Evolutionary conservation across 2,888 invertebrate genomes (phyloP), one percentile per base, ranked within the genome.

Genomic region (Drosophila villosipedis): DNA sequence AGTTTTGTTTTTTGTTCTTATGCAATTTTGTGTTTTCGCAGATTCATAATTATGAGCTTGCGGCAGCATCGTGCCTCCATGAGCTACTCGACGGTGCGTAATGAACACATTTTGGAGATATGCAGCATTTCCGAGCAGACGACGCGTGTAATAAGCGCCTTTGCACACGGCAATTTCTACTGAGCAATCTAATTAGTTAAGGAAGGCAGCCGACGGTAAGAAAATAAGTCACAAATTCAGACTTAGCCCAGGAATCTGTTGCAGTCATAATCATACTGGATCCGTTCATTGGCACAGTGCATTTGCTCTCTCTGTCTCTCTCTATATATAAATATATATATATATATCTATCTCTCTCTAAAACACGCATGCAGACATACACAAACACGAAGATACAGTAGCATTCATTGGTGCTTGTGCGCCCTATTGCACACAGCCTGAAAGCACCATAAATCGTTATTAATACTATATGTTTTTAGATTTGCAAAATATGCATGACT

Each of bases 111-210:
- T 68, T 91, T 95, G 75, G 94, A 94, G 75, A 92, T 95, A 61
- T 94, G 94, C 80, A 94, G 95, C 65, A 92, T 95, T 77, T 93
- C 94, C 79, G 93, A 92, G 43, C 91, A 94, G 65, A 93, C 94
- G 68, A 93, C 94, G 39, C 91, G 91, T 77, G 73, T 95, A 55
- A 94, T 95, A 66, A 92, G 94, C 80, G 94, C 94, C 52, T 94
- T 95, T 83, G 93, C 94, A 19, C 90, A 92, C 12, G 82, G 49
- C 64, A 68, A 77, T 67, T 73, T 92, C 66, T 43, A 62, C 31
- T 84, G 87, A 61, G 28, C 39, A 4, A n/a, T 43, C 12, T 37
- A 3, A n/a, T 9, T 35, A 37, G 2, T 55, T 4, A 25, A 25
- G 16, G 16, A 47, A 4, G 25, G 22, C 25, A 25, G 47, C 25